Evolutionary conservation across 1,140 invertebrate genomes (phyloP).

Genomic region (Campodea augens): DNA sequence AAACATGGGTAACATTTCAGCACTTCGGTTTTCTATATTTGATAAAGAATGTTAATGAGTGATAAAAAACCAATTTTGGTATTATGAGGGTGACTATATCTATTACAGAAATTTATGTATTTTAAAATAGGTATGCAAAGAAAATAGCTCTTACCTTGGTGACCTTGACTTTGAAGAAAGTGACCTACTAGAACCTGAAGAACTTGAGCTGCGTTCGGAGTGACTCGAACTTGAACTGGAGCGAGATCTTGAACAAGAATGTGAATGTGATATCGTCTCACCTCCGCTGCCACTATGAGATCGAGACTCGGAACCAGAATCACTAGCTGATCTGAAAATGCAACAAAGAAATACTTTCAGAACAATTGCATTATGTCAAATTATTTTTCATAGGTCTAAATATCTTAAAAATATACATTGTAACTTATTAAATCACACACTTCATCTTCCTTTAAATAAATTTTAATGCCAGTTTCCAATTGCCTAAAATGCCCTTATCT

Average conservation of each 20-base stretch:
- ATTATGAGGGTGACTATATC: constrained; percentile 4
- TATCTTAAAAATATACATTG: too few relatives aligned
- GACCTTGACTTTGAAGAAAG: constrained; percentile 17
- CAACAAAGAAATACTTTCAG: neutral
- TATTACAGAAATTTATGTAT: neutral
- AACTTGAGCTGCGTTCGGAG: constrained; percentile 14
- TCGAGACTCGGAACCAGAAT: constrained; percentile 23
- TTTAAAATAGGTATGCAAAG: constrained; percentile 18
- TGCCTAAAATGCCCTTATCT: too few relatives aligned
- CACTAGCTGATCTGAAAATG: constrained; percentile 20
- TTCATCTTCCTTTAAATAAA: too few relatives aligned
- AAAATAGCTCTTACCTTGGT: constrained; percentile 23
- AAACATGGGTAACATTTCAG: neutral
- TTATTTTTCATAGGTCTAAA: too few relatives aligned
- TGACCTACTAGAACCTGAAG: constrained; percentile 15
- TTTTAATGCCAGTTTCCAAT: too few relatives aligned
- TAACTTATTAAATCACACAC: too few relatives aligned
- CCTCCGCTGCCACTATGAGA: constrained; percentile 26
- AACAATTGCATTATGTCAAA: too few relatives aligned
- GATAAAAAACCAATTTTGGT: constrained; percentile 8
- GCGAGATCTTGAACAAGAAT: constrained; percentile 30
- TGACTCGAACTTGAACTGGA: constrained; percentile 26
- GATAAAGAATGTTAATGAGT: constrained; percentile 7
- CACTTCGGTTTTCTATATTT: constrained; percentile 1
- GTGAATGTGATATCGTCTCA: constrained; percentile 26